These are phyloP conservation scores for Sebastes cheni DNA, from an alignment of 2,797 vertebrate species.

Conservation along the genomic window DNA sequence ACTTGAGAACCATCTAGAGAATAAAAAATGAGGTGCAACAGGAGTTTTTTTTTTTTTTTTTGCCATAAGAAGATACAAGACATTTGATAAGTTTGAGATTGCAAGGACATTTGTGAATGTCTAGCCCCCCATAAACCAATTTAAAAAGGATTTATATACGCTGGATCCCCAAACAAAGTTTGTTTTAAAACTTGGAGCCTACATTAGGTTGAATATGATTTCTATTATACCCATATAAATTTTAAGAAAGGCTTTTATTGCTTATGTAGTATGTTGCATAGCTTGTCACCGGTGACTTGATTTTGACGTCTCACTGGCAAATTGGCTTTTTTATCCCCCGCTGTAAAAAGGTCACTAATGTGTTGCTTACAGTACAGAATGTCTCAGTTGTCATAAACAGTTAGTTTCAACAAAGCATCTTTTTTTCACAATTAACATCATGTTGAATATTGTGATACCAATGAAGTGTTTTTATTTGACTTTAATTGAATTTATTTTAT, in stretches of 20 bases:
- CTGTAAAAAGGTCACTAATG: conserved; percentile 67
- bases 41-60: conserved; percentile 75
- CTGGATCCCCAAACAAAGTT: conserved; percentile 81
- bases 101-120: conserved; percentile 80
- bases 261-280: conserved; percentile 66
- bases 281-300: conserved; percentile 59
- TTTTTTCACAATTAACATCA: conserved; percentile 59
- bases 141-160: conserved; percentile 72
- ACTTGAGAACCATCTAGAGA: conserved; percentile 75
- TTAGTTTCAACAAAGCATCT: conserved; percentile 55
- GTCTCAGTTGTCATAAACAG: conserved; percentile 64
- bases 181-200: conserved; percentile 87
- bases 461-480: conserved; percentile 65
- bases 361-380: conserved; percentile 74
- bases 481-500: conserved; percentile 65
- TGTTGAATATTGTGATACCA: conserved; percentile 71
- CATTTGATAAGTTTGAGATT: conserved; percentile 76
- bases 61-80: conserved; percentile 77
- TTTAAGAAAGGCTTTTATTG: conserved; percentile 58
- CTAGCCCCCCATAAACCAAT: conserved; percentile 64
- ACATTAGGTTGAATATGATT: conserved; percentile 82
- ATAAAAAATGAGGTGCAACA: conserved; percentile 68
- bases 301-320: conserved; percentile 58
- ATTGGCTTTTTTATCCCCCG: conserved; percentile 52
- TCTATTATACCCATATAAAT: conserved; percentile 58